phyloP scores from a whole-genome alignment of 2,113 vertebrate species.

The Paedocypris sp. region DNA sequence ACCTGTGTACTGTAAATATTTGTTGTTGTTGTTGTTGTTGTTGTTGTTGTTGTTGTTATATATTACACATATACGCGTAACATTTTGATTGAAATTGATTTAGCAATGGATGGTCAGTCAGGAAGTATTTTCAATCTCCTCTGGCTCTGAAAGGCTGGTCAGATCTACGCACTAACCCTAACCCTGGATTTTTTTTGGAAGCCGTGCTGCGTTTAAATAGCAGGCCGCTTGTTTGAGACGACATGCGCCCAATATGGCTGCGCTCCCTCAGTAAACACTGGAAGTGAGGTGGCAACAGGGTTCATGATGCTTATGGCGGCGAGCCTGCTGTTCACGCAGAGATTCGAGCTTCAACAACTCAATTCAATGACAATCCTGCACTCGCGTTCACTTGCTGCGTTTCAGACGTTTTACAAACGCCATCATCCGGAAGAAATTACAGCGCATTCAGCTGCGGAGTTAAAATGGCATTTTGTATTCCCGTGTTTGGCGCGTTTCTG shows the following conservation, averaged over 20 bases:
- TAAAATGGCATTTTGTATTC: not conserved
- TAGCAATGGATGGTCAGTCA: too few species aligned
- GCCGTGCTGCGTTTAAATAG: not conserved
- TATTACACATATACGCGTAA: too few species aligned
- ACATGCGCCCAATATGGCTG: not conserved
- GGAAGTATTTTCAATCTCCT: too few species aligned
- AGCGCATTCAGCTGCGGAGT: not conserved
- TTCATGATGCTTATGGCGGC: slow-evolving; percentile 13
- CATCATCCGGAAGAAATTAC: not conserved
- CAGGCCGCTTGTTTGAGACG: not conserved
- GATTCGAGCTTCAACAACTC: not conserved
- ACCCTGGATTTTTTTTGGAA: too few species aligned
- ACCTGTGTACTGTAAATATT: too few species aligned
- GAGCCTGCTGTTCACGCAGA: slow-evolving; percentile 9
- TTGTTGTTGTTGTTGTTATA: too few species aligned
- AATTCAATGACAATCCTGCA: not conserved
- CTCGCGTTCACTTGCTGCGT: not conserved
- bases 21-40: too few species aligned
- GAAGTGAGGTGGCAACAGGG: slow-evolving; percentile 16
- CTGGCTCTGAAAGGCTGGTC: too few species aligned
- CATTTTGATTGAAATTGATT: too few species aligned
- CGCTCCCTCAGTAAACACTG: not conserved
- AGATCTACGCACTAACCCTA: too few species aligned
- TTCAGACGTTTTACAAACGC: not conserved
- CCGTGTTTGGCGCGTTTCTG: not conserved